Evolutionary conservation across 92 coral and sea anemone species (phyloP), one percentile per base, ranked within the genome.

Genomic region (Scolanthus callimorphus): DNA sequence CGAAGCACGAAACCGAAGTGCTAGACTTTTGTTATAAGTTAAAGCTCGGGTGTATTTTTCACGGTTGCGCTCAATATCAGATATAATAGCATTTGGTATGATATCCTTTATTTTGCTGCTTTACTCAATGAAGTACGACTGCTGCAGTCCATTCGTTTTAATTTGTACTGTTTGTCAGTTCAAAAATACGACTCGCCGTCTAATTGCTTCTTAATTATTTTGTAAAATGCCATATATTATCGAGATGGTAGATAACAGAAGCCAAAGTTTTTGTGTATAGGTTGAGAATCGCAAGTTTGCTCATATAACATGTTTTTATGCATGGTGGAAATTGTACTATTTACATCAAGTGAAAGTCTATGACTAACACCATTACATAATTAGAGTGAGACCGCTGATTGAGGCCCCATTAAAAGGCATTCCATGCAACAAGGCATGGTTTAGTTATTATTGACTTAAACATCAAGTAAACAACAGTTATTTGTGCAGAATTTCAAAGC

Each of bases 371-470:
- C 26, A 49, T 27, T 17, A 55, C 45, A 59, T 28, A 37, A 59
- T 59, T 59, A 59, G 27, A 19, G 8, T 12, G 27, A 20, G 24
- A 34, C 20, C 55, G 65, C 45, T 68, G 75, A 68, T 68, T 11
- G 57, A 68, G 57, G 17, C 22, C 58, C 55, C 75, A 56, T 31
- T 59, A 41, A 50, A 54, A 43, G 54, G 57, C 75, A 68, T 68
- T 68, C 75, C 75, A 68, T 11, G 30, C 54, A 46, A 55, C 49
- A n/a, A n/a, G 51, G 43, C 54, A 62, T 25, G 46, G 54, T 59
- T 66, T 54, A 66, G 44, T 68, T 68, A 23, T 51, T 68, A 68
- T 68, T 68, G 45, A 58, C 58, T 68, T 68, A 17, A 49, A 46
- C 29, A 46, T 31, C 75, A 57, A 50, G 49, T 68, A 68, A 68